Evolutionary conservation across 2,113 vertebrate species (phyloP).

Genomic region (Rattus rattus): DNA sequence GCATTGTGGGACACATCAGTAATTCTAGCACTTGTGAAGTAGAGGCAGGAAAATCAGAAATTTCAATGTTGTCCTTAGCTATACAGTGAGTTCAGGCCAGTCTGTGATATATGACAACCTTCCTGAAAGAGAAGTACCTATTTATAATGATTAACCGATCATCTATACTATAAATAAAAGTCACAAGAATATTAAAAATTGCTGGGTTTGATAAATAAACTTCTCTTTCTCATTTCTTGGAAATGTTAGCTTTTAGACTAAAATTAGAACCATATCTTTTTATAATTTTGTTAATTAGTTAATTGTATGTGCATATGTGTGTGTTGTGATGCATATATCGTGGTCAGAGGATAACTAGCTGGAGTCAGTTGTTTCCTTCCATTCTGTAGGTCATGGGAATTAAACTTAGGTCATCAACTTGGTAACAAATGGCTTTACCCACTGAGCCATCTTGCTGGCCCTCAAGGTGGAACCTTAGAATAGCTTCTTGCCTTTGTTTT

Average conservation of each 20-base stretch:
- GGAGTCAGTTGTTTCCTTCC: not conserved
- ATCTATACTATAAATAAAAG: not conserved
- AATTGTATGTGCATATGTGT: not conserved
- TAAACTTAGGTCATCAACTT: not conserved
- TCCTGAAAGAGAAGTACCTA: not conserved
- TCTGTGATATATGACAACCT: not conserved
- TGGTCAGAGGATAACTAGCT: not conserved
- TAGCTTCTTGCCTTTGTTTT: conserved; percentile 19
- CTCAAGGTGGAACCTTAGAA: not conserved
- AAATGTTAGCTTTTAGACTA: conserved; percentile 38
- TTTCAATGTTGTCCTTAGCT: not conserved
- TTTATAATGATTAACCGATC: not conserved
- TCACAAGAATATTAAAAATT: not conserved
- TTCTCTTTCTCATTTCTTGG: not conserved
- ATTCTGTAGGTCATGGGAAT: not conserved
- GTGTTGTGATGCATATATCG: too few species aligned
- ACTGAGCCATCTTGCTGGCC: not conserved
- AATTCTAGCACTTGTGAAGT: not conserved
- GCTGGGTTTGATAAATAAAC: not conserved
- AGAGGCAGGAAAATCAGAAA: not conserved
- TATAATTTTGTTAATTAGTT: not conserved
- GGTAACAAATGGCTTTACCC: not conserved
- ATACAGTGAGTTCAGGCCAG: not conserved
- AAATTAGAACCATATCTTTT: not conserved
- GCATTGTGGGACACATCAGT: not conserved